phyloP scores from a whole-genome alignment of 2,888 invertebrate genomes.

The Sipha maydis region DNA sequence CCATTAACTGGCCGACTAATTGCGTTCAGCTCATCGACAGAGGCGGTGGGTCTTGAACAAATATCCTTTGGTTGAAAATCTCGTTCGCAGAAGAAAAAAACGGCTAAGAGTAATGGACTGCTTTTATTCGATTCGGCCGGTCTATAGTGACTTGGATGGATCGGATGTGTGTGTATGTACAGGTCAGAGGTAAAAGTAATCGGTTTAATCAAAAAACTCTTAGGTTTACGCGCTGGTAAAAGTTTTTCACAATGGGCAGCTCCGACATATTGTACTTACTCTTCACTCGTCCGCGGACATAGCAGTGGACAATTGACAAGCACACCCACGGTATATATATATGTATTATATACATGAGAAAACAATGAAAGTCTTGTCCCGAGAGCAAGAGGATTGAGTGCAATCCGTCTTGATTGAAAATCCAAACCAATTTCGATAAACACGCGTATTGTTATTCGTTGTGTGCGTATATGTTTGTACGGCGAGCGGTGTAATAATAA shows the following conservation, averaged over 20 bases:
- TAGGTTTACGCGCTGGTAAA: constrained; percentile 3
- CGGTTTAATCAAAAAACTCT: constrained; percentile 58
- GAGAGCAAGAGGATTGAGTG: background rate
- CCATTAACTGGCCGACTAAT: constrained; percentile 59
- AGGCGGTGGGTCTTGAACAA: constrained; percentile 20
- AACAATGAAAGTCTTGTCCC: constrained; percentile 15
- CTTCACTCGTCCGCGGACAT: background rate
- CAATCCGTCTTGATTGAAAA: constrained; percentile 53
- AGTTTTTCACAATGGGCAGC: constrained; percentile 38
- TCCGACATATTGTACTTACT: constrained; percentile 10
- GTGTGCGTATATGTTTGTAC: background rate
- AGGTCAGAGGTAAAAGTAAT: constrained; percentile 60
- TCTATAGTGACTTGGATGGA: background rate
- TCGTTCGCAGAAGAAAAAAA: background rate
- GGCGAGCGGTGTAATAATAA: constrained; percentile 12
- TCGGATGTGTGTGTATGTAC: background rate
- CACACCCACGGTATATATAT: background rate
- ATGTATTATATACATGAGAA: background rate
- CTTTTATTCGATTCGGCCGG: constrained; percentile 59
- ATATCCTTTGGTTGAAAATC: constrained; percentile 38
- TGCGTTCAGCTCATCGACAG: constrained; percentile 1
- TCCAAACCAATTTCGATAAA: constrained; percentile 53
- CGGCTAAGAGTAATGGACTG: constrained; percentile 54
- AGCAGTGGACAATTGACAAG: background rate
- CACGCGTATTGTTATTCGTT: background rate